Evolutionary conservation across 2,888 invertebrate genomes (phyloP).

Genomic region (Tiliacea aurago): DNA sequence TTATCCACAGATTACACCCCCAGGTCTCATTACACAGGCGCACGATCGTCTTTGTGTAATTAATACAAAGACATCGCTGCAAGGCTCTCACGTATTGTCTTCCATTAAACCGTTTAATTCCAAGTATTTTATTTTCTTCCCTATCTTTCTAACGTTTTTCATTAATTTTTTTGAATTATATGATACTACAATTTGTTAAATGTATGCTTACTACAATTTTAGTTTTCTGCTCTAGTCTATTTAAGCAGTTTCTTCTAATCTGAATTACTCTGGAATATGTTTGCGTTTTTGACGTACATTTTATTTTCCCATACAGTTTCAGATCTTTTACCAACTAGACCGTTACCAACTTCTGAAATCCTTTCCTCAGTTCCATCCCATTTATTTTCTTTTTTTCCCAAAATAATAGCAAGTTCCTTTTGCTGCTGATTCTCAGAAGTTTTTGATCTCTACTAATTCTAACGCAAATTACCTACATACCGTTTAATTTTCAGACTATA

Average conservation of each 20-base stretch:
- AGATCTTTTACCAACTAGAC: neutral
- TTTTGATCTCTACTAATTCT: neutral
- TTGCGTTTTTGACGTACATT: neutral
- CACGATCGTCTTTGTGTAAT: slow-evolving; percentile 59
- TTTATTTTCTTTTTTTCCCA: neutral
- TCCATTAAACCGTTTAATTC: slow-evolving; percentile 69
- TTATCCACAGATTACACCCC: slow-evolving; percentile 47
- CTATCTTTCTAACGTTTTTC: slow-evolving; percentile 10
- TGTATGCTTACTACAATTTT: neutral
- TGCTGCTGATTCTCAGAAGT: neutral
- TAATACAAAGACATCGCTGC: slow-evolving; percentile 60
- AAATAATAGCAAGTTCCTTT: neutral
- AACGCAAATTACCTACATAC: neutral
- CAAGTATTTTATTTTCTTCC: slow-evolving; percentile 38
- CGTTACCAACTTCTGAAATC: neutral
- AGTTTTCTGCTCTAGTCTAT: neutral
- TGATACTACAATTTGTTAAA: neutral
- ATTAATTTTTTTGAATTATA: slow-evolving; percentile 10
- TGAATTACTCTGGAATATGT: neutral
- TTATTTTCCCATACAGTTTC: neutral
- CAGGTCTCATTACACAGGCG: slow-evolving; percentile 51
- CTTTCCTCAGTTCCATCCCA: neutral
- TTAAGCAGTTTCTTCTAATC: neutral
- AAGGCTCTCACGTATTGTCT: slow-evolving; percentile 66
- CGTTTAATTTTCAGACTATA: slow-evolving; percentile 10